Percentiles rank a stretch among this genome's conserved stretches.
Conservation (phyloP, 2,888 invertebrate species). For the Strigamia maritima region DNA sequence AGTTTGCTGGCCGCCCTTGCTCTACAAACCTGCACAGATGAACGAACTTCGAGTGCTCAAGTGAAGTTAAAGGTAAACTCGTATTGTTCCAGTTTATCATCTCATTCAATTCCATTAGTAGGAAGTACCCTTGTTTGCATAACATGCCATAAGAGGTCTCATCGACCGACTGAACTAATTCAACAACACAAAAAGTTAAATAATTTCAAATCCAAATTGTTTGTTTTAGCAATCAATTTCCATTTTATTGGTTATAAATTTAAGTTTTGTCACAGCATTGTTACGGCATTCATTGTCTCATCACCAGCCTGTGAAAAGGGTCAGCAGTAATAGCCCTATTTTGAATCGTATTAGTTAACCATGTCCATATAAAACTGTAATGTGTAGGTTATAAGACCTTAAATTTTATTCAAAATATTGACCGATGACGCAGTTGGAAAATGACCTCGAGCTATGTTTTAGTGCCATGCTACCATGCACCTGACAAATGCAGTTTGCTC, state of each 20-base stretch:
- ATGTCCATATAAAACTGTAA: neutral
- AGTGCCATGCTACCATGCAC: neutral
- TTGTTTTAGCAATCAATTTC: neutral
- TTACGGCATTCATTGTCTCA: neutral
- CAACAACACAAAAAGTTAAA: neutral
- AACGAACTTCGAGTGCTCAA: constrained; percentile 3
- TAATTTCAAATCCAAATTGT: neutral
- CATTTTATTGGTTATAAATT: neutral
- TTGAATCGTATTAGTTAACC: neutral
- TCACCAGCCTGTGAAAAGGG: neutral
- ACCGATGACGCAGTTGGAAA: neutral
- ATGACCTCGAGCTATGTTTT: constrained; percentile 6
- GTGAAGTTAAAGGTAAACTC: constrained; percentile 7
- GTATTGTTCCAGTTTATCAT: constrained; percentile 9
- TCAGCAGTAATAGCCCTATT: neutral
- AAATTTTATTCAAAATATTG: constrained; percentile 24
- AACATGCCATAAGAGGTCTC: neutral
- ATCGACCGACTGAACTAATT: constrained; percentile 20
- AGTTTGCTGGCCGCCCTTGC: constrained; percentile 30
- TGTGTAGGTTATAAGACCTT: neutral
- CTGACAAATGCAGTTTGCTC: neutral
- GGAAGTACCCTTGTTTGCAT: neutral
- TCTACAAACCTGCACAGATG: constrained; percentile 17
- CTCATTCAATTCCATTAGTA: neutral
- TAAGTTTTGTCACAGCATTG: neutral